phyloP scores from a whole-genome alignment of 2,797 vertebrate genomes.

The Cyclopterus lumpus region DNA sequence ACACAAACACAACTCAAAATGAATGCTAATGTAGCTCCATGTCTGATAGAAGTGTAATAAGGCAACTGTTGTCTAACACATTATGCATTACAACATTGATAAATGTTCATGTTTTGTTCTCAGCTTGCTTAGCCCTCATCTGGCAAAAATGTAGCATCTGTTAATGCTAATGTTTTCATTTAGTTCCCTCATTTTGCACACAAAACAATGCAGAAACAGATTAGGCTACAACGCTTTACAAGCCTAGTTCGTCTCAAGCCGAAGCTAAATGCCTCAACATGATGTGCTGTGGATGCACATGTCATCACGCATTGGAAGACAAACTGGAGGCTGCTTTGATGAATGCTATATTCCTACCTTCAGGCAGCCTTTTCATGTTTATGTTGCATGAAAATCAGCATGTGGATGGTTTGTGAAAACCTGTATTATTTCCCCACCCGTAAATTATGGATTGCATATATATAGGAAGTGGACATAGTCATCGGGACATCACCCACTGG shows the following conservation, averaged over 20 bases:
- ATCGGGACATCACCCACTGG: background rate
- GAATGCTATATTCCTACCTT: background rate
- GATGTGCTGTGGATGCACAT: background rate
- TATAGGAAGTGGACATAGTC: background rate
- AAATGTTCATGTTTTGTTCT: background rate
- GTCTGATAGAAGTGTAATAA: background rate
- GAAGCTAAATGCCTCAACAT: background rate
- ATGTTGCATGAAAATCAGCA: constrained; percentile 4
- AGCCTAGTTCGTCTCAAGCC: background rate
- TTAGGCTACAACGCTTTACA: background rate
- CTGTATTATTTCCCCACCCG: background rate
- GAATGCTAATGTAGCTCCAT: background rate
- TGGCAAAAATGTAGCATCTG: background rate
- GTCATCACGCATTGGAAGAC: constrained; percentile 1
- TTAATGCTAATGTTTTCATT: background rate
- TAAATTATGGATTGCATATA: background rate
- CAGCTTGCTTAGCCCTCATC: background rate
- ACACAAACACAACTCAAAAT: background rate
- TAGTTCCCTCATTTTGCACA: background rate
- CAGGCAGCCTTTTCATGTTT: constrained; percentile 4
- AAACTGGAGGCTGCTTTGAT: constrained; percentile 5
- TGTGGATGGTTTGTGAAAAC: background rate
- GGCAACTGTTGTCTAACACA: too few species aligned
- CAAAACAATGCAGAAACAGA: background rate
- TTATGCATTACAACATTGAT: background rate